Conservation (phyloP, 2,113 vertebrate genomes). For the Oncorhynchus keta region DNA sequence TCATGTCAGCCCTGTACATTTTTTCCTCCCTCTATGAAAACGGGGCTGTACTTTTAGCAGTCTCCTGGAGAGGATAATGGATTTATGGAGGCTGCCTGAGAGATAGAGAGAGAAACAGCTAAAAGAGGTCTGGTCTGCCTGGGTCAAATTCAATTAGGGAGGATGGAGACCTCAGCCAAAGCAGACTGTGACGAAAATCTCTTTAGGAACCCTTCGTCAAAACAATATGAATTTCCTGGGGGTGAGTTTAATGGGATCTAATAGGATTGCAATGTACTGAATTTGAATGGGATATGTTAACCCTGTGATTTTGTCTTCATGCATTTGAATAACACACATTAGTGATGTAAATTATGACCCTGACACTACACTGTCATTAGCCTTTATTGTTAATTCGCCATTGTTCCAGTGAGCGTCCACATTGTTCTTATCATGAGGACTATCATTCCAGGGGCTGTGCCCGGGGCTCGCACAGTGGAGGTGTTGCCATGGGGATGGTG, state of each 20-base stretch:
- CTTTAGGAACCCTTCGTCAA: constrained; percentile 30
- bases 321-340: constrained; percentile 36
- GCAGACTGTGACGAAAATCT: constrained; percentile 31
- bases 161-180: constrained; percentile 36
- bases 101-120: constrained; percentile 35
- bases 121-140: constrained; percentile 26
- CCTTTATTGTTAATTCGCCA: constrained; percentile 45
- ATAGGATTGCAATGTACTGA: constrained; percentile 24
- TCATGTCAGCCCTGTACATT: no score
- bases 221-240: constrained; percentile 30
- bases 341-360: constrained; percentile 43
- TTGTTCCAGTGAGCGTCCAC: constrained; percentile 19
- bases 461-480: constrained; percentile 38
- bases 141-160: constrained; percentile 50
- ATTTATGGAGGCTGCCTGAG: constrained; percentile 26
- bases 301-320: constrained; percentile 23
- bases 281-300: constrained; percentile 27
- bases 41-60: neutral
- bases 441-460: constrained; percentile 39
- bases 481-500: constrained; percentile 62
- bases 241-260: neutral
- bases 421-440: constrained; percentile 49
- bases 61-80: constrained; percentile 30
- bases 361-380: constrained; percentile 52
- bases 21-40: neutral